These are phyloP conservation scores for Galbula dea DNA, from an alignment of 2,113 vertebrate species.

Conservation along the genomic window DNA sequence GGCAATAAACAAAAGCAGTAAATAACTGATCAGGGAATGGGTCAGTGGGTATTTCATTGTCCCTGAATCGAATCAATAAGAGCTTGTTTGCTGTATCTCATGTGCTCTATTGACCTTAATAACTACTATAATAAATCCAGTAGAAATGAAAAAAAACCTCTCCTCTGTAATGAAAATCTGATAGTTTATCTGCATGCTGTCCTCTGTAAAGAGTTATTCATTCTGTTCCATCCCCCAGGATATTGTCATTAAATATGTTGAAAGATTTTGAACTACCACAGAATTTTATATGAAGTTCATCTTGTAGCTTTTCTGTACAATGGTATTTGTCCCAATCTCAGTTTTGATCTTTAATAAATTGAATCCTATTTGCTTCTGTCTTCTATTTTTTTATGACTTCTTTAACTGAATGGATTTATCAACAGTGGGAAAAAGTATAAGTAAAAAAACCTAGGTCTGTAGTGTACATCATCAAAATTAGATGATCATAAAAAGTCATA, in stretches of 20 bases:
- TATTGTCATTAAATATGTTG: neutral
- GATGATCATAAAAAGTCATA: neutral
- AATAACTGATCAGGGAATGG: neutral
- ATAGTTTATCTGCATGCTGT: neutral
- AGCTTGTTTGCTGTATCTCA: neutral
- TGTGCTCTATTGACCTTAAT: constrained; percentile 30
- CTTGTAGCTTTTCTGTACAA: neutral
- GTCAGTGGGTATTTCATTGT: neutral
- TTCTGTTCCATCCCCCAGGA: neutral
- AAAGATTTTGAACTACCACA: neutral
- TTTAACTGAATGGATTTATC: neutral
- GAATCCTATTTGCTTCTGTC: neutral
- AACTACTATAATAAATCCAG: constrained; percentile 26
- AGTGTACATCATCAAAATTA: neutral
- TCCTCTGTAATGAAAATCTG: constrained; percentile 18
- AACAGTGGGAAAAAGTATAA: neutral
- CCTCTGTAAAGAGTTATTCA: neutral
- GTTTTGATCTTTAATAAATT: neutral
- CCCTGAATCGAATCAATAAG: constrained; percentile 36
- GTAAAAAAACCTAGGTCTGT: neutral
- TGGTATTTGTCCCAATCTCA: neutral
- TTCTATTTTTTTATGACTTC: neutral
- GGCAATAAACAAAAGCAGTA: neutral
- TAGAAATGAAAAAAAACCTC: neutral
- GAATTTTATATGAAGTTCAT: neutral